A percentile compares a stretch with the other conserved stretches of the same genome.
Evolutionary conservation across 1,140 invertebrate genomes (phyloP).

Genomic region (Schlechtendalia chinensis): DNA sequence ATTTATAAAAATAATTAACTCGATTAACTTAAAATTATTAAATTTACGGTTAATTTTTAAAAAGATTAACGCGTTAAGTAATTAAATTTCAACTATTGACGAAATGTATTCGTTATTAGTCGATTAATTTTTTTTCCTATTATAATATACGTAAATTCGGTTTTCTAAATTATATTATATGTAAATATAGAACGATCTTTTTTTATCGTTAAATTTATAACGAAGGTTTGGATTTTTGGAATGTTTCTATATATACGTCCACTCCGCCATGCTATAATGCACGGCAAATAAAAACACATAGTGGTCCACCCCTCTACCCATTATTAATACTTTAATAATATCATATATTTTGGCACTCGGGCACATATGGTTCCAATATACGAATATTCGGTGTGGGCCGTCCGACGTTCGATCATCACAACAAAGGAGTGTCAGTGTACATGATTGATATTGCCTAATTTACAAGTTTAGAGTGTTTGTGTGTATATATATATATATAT

Average conservation of each 20-base stretch:
- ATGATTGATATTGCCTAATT: constrained; percentile 42
- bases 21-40: no score
- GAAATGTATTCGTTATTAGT: no score
- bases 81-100: no score
- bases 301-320: not conserved
- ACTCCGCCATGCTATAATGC: not conserved
- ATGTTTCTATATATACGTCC: not conserved
- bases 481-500: not conserved
- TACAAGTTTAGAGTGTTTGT: constrained; percentile 13
- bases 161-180: no score
- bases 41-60: no score
- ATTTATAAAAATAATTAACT: no score
- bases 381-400: no score
- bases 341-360: constrained; percentile 10
- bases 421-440: constrained; percentile 13
- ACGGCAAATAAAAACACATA: not conserved
- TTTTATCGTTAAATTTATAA: not conserved
- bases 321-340: no score
- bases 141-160: no score
- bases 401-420: constrained; percentile 3
- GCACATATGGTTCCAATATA: not conserved
- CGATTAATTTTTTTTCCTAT: no score
- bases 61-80: no score
- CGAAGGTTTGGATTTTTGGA: not conserved
- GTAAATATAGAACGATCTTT: not conserved